These are phyloP conservation scores for Notamacropus eugenii DNA, from an alignment of 2,797 vertebrate genomes.

Conservation along the genomic window DNA sequence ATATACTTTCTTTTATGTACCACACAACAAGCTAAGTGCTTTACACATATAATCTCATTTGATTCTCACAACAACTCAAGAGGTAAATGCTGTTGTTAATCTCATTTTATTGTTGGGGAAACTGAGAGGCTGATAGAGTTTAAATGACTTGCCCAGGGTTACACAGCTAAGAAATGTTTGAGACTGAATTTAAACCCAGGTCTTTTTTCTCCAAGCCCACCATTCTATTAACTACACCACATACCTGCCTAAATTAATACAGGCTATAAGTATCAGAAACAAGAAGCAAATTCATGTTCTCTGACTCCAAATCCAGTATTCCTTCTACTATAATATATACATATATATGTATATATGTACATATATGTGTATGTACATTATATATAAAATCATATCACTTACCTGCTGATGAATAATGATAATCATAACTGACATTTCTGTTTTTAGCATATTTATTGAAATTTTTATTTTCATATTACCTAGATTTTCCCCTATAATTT, in stretches of 20 bases:
- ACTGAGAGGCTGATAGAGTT: not conserved
- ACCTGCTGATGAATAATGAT: not conserved
- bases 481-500: not conserved
- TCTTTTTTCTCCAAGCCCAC: not conserved
- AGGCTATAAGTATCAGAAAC: not conserved
- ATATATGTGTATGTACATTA: no score
- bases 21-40: not conserved
- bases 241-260: not conserved
- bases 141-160: not conserved
- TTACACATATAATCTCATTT: not conserved
- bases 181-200: not conserved
- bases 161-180: not conserved
- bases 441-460: not conserved
- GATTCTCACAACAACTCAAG: not conserved
- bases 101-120: not conserved
- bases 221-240: not conserved
- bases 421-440: not conserved
- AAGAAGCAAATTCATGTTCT: not conserved
- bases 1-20: not conserved
- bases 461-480: not conserved
- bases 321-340: not conserved
- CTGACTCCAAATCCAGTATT: not conserved
- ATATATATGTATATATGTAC: not conserved
- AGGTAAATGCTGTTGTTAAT: not conserved
- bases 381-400: not conserved